Conservation (phyloP, 2,888 invertebrate species). For the Argyra leucocephala region DNA sequence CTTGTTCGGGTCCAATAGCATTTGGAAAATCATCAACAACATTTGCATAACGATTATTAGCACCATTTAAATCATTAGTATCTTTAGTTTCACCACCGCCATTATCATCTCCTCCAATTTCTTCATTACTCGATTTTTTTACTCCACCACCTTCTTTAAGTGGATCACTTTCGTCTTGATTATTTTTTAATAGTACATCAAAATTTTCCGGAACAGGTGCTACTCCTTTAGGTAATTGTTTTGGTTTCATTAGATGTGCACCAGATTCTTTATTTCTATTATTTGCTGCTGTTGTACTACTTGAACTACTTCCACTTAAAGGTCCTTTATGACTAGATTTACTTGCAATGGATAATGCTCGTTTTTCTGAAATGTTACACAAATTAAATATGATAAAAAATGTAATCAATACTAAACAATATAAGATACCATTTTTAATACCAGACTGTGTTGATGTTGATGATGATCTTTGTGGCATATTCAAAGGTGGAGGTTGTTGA, state of each 20-base stretch:
- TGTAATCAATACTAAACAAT: not conserved
- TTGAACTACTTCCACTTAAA: constrained; percentile 33
- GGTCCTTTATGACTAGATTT: constrained; percentile 31
- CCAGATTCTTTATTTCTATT: constrained; percentile 24
- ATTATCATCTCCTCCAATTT: constrained; percentile 22
- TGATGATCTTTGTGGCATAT: constrained; percentile 15
- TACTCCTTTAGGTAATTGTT: constrained; percentile 38
- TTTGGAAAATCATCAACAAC: constrained; percentile 32
- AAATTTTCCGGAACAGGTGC: constrained; percentile 42
- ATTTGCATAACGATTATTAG: constrained; percentile 39
- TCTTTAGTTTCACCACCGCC: constrained; percentile 18
- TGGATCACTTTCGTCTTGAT: constrained; percentile 26
- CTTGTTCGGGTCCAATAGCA: constrained; percentile 19
- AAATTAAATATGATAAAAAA: too few species aligned
- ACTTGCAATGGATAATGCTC: constrained; percentile 29
- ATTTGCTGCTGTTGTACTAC: constrained; percentile 26
- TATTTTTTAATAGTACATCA: constrained; percentile 34
- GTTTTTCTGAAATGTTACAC: constrained; percentile 19
- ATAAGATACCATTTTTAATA: not conserved
- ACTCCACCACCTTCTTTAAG: constrained; percentile 36
- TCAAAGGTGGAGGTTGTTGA: constrained; percentile 29
- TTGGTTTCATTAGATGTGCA: constrained; percentile 26
- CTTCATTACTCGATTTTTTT: constrained; percentile 23
- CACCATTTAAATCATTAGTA: constrained; percentile 31
- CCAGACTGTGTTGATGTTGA: constrained; percentile 13